A percentile compares a stretch with the other conserved stretches of the same genome.
These are phyloP conservation scores for Asbolus verrucosus DNA, from an alignment of 1,140 invertebrate species.

Conservation along the genomic window DNA sequence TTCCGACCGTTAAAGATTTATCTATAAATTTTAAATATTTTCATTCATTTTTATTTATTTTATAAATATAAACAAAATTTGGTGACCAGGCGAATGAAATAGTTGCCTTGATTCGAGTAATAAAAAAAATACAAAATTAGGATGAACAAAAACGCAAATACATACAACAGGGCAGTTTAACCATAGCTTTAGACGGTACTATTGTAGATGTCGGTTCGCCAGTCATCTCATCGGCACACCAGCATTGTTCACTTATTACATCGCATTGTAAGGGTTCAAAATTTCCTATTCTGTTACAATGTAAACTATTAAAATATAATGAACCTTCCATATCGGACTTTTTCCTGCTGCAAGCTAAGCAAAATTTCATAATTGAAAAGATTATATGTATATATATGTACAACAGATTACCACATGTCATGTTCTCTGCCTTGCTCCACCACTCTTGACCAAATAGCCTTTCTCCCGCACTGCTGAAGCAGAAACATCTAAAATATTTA, in stretches of 20 bases:
- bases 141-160: too few relatives aligned
- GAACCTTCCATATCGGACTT: slow-evolving; percentile 66
- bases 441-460: slow-evolving; percentile 71
- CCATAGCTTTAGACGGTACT: slow-evolving; percentile 68
- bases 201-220: slow-evolving; percentile 67
- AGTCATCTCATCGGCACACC: slow-evolving; percentile 70
- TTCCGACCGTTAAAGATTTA: slow-evolving; percentile 57
- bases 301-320: slow-evolving; percentile 66
- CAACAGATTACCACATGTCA: slow-evolving; percentile 66
- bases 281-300: slow-evolving; percentile 71
- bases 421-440: slow-evolving; percentile 66
- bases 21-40: slow-evolving; percentile 36
- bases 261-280: slow-evolving; percentile 74
- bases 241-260: slow-evolving; percentile 68
- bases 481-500: slow-evolving; percentile 67
- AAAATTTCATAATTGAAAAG: neutral
- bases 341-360: slow-evolving; percentile 70
- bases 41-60: too few relatives aligned
- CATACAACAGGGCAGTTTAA: slow-evolving; percentile 71
- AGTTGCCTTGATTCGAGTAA: too few relatives aligned
- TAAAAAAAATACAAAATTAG: too few relatives aligned
- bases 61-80: too few relatives aligned
- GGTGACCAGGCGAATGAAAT: too few relatives aligned
- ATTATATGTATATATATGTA: slow-evolving; percentile 9
- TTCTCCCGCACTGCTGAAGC: slow-evolving; percentile 66